These are phyloP conservation scores for Stomorhina lunata DNA, from an alignment of 2,888 invertebrate genomes.

Conservation along the genomic window DNA sequence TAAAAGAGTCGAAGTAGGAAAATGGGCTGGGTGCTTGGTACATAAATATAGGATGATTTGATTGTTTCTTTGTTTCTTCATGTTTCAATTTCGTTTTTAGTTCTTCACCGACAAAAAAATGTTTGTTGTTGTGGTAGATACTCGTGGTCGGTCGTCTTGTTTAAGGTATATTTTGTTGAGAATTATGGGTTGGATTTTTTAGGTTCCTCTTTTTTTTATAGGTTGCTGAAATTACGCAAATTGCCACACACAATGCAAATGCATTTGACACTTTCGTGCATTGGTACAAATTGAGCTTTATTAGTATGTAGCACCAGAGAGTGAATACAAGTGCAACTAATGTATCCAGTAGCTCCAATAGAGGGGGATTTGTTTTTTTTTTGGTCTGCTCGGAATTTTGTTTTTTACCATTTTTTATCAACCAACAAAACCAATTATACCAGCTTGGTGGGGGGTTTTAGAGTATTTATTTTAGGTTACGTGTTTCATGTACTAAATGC, in stretches of 20 bases:
- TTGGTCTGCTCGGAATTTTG: conserved; percentile 12
- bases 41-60: not conserved
- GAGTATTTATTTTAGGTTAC: not conserved
- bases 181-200: conserved; percentile 24
- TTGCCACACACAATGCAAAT: conserved; percentile 54
- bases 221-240: conserved; percentile 45
- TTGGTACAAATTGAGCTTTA: conserved; percentile 59
- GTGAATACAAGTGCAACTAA: conserved; percentile 25
- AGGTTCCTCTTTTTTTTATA: conserved; percentile 4
- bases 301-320: too few relatives aligned
- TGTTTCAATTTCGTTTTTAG: conserved; percentile 43
- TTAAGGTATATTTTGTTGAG: conserved; percentile 26
- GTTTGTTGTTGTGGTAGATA: not conserved
- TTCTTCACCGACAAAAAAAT: not conserved
- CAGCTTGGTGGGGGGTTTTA: not conserved
- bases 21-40: not conserved
- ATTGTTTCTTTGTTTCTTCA: conserved; percentile 28
- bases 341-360: not conserved
- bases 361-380: conserved; percentile 26
- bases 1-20: not conserved
- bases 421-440: conserved; percentile 38
- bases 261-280: conserved; percentile 67
- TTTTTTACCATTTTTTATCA: conserved; percentile 11
- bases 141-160: not conserved
- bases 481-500: not conserved